Evolutionary conservation across 2,888 invertebrate species (phyloP).

Genomic region (Rhopalosiphum nymphaeae): DNA sequence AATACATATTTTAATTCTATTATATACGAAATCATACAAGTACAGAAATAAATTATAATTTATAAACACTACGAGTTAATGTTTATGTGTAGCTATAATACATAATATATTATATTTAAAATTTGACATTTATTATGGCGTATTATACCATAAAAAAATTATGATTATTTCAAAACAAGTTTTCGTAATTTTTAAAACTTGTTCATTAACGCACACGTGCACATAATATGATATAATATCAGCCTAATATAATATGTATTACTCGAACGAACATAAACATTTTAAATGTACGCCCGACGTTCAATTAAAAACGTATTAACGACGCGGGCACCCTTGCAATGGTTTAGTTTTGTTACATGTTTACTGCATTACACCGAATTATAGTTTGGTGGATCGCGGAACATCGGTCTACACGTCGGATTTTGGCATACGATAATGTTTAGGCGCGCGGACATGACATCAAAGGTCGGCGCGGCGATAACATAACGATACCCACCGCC

Average conservation of each 20-base stretch:
- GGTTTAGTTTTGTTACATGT: background rate
- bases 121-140: background rate
- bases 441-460: background rate
- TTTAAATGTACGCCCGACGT: background rate
- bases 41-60: background rate
- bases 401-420: too few relatives aligned
- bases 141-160: background rate
- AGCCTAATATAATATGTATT: slow-evolving; percentile 2
- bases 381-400: background rate
- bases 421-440: background rate
- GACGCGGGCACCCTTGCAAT: background rate
- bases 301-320: slow-evolving; percentile 32
- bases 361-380: slow-evolving; percentile 30
- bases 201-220: background rate
- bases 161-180: background rate
- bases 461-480: background rate
- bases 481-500: background rate
- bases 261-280: background rate
- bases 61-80: background rate
- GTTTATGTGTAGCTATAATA: background rate
- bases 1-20: background rate
- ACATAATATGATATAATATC: background rate
- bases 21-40: background rate
- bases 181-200: background rate
- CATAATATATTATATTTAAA: background rate